A percentile compares a stretch with the other conserved stretches of the same genome.
phyloP scores from a whole-genome alignment of 2,113 vertebrate species.

The Hirundichthys speculiger region DNA sequence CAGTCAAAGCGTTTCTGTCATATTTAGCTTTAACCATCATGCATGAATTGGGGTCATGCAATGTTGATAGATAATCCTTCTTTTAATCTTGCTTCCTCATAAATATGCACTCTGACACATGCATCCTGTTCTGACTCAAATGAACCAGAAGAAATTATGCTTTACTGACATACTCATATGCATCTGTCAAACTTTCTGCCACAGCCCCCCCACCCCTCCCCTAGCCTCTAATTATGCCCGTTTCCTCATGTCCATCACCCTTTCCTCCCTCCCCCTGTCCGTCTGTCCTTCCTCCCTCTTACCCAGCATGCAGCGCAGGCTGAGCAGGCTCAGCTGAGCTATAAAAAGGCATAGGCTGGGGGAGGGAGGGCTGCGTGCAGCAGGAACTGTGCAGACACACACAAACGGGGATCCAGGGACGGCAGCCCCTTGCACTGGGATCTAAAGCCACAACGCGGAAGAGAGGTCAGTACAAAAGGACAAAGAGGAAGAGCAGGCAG shows the following conservation, averaged over 20 bases:
- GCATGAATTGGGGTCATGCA: too few species aligned
- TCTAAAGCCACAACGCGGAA: conserved; percentile 60
- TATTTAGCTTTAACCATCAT: too few species aligned
- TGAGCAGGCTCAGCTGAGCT: conserved; percentile 72
- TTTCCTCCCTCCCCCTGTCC: conserved; percentile 22
- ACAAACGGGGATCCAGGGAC: conserved; percentile 69
- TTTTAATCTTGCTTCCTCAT: conserved; percentile 17
- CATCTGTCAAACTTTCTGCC: neutral
- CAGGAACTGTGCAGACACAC: conserved; percentile 71
- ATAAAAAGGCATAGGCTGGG: conserved; percentile 76
- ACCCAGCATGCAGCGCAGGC: conserved; percentile 79
- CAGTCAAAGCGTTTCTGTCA: too few species aligned
- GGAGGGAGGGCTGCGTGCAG: conserved; percentile 77
- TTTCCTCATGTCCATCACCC: conserved; percentile 23
- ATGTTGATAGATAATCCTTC: neutral
- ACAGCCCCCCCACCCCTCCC: neutral
- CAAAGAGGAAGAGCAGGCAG: conserved; percentile 40
- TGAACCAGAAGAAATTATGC: neutral
- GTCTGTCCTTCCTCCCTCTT: conserved; percentile 46
- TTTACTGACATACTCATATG: neutral
- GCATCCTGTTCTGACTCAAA: neutral
- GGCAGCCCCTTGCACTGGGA: conserved; percentile 68
- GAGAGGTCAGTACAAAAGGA: conserved; percentile 82
- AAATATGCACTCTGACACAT: neutral
- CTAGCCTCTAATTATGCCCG: conserved; percentile 24